These are phyloP conservation scores for Drosophila saltans DNA, from an alignment of 1,140 invertebrate species.

Conservation along the genomic window DNA sequence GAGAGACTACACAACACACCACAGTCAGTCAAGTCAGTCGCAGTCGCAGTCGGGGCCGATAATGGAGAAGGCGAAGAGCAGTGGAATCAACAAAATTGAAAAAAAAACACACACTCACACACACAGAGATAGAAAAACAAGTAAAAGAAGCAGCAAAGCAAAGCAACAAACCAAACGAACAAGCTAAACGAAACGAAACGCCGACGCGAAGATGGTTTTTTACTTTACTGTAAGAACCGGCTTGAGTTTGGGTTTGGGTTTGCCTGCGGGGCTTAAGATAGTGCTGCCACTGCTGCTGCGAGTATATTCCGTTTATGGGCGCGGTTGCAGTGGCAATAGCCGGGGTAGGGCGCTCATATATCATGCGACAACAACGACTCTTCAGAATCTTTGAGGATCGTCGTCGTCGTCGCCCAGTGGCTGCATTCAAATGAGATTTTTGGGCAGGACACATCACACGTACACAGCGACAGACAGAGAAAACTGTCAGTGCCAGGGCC, in stretches of 20 bases:
- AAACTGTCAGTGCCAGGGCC: conserved; percentile 8
- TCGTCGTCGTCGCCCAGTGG: conserved; percentile 16
- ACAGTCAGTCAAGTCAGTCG: conserved; percentile 21
- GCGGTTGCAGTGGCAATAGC: conserved; percentile 50
- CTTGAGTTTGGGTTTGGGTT: conserved; percentile 54
- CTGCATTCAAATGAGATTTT: conserved; percentile 14
- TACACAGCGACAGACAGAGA: conserved; percentile 19
- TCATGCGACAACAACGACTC: conserved; percentile 71
- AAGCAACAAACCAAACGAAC: conserved; percentile 33
- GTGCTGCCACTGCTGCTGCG: neutral
- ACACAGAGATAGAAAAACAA: conserved; percentile 11
- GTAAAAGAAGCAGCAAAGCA: conserved; percentile 22
- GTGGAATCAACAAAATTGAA: conserved; percentile 57
- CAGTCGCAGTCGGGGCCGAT: neutral
- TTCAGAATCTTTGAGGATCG: conserved; percentile 49
- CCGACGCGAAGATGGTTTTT: conserved; percentile 63
- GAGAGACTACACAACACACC: conserved; percentile 10
- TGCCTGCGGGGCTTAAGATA: conserved; percentile 5
- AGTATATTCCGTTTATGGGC: conserved; percentile 49
- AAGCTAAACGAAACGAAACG: conserved; percentile 37
- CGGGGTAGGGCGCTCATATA: conserved; percentile 73
- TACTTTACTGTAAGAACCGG: conserved; percentile 54
- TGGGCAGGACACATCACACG: conserved; percentile 25
- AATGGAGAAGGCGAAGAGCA: conserved; percentile 35
- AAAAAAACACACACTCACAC: conserved; percentile 28